A percentile compares a stretch with the other conserved stretches of the same genome.
Evolutionary conservation across 1,140 invertebrate genomes (phyloP).

Genomic region (Bombus difficillimus): DNA sequence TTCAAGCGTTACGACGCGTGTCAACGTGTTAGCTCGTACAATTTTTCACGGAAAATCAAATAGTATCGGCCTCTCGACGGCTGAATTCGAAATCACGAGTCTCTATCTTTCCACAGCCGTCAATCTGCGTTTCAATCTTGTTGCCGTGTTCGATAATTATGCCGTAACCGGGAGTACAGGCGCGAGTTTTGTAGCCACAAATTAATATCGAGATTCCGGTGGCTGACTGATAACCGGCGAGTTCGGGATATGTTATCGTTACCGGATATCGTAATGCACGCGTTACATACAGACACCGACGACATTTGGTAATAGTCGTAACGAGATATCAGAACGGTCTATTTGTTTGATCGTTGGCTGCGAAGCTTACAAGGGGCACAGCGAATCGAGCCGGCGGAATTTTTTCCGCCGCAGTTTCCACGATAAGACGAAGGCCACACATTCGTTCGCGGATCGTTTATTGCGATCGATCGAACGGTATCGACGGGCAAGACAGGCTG

Average conservation of each 20-base stretch:
- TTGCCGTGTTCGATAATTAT: not conserved
- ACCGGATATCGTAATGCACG: slow-evolving; percentile 1
- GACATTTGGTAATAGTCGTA: slow-evolving; percentile 46
- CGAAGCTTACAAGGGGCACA: not conserved
- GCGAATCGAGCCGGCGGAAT: slow-evolving; percentile 16
- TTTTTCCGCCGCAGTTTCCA: slow-evolving; percentile 40
- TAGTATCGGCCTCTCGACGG: too few relatives aligned
- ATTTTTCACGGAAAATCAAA: too few relatives aligned
- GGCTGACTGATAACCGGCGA: slow-evolving; percentile 1
- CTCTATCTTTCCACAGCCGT: too few relatives aligned
- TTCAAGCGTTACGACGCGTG: not conserved
- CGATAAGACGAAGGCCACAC: slow-evolving; percentile 14
- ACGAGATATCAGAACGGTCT: slow-evolving; percentile 38
- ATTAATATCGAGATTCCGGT: slow-evolving; percentile 15
- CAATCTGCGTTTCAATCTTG: not conserved
- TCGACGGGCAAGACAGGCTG: not conserved
- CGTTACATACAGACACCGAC: not conserved
- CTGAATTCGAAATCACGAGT: too few relatives aligned
- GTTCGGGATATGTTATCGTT: slow-evolving; percentile 2
- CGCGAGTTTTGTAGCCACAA: not conserved
- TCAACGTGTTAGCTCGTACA: too few relatives aligned
- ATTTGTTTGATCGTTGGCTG: slow-evolving; percentile 27
- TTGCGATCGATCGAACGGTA: slow-evolving; percentile 22
- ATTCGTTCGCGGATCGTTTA: not conserved
- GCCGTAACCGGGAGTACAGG: not conserved